Conservation (phyloP, 1,140 invertebrate genomes). For the Capitella teleta region DNA sequence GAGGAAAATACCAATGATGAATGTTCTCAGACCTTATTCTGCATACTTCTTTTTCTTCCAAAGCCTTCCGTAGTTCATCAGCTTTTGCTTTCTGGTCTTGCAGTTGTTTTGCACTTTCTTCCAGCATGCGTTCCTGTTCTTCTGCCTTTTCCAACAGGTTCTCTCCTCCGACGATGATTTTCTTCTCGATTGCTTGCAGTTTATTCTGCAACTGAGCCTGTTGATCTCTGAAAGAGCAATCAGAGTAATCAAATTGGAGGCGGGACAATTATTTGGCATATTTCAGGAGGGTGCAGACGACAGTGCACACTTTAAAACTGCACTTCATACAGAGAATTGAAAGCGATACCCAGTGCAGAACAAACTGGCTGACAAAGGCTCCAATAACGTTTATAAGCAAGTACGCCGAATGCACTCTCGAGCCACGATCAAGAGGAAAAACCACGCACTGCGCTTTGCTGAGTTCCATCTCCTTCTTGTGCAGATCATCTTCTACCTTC, state of each 20-base stretch:
- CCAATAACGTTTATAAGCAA: no score
- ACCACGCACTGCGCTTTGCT: slow-evolving; percentile 44
- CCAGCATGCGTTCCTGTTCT: slow-evolving; percentile 78
- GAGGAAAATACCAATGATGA: slow-evolving; percentile 11
- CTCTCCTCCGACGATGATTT: slow-evolving; percentile 94
- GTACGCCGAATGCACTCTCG: no score
- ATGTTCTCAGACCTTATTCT: not conserved
- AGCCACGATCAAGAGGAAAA: no score
- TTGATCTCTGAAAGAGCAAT: slow-evolving; percentile 43
- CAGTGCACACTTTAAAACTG: no score
- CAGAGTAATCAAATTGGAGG: no score
- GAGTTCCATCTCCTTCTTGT: slow-evolving; percentile 46
- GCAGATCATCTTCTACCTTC: slow-evolving; percentile 46
- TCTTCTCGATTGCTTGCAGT: slow-evolving; percentile 79
- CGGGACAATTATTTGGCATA: no score
- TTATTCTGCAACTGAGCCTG: slow-evolving; percentile 63
- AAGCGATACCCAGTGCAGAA: no score
- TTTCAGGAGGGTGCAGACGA: no score
- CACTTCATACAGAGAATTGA: no score
- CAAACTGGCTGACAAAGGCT: no score
- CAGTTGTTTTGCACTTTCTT: slow-evolving; percentile 78
- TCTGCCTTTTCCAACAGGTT: slow-evolving; percentile 96
- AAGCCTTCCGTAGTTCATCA: slow-evolving; percentile 59
- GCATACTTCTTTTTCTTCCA: slow-evolving; percentile 57
- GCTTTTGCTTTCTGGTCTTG: slow-evolving; percentile 73